Percentiles rank a stretch among this genome's conserved stretches.
Conservation (phyloP, 92 coral and sea anemone genomes). For the Siderastrea siderea region DNA sequence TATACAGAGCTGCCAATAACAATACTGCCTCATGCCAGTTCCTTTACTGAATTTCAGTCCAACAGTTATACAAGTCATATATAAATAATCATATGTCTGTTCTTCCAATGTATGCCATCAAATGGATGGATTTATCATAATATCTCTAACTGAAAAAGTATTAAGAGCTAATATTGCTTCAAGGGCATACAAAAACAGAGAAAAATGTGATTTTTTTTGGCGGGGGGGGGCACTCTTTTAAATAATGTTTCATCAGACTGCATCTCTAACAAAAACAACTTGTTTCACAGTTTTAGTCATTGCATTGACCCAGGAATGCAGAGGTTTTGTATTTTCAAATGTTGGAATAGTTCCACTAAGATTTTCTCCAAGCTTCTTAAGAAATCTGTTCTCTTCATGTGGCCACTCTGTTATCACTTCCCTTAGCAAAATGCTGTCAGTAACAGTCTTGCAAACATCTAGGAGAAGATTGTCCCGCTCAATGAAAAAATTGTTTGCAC, state of each 20-base stretch:
- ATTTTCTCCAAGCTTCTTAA: slow-evolving; percentile 46
- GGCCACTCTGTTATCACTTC: neutral
- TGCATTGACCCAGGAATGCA: slow-evolving; percentile 49
- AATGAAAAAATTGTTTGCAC: slow-evolving; percentile 45
- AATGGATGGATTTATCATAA: neutral
- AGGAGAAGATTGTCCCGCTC: slow-evolving; percentile 40
- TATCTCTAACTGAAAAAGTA: neutral
- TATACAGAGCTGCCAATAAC: neutral
- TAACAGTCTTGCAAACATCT: slow-evolving; percentile 36
- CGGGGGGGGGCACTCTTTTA: neutral
- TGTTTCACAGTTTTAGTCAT: slow-evolving; percentile 35
- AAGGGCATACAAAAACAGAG: neutral
- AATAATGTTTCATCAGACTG: neutral
- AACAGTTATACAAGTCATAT: neutral
- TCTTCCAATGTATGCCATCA: neutral
- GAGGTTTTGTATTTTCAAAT: slow-evolving; percentile 38
- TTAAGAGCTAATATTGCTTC: neutral
- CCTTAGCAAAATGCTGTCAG: slow-evolving; percentile 26
- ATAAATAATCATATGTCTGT: neutral
- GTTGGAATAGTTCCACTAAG: slow-evolving; percentile 32
- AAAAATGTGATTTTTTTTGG: neutral
- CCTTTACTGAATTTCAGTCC: neutral
- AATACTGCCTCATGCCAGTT: neutral
- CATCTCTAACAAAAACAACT: slow-evolving; percentile 39
- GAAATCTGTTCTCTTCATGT: slow-evolving; percentile 52